Conservation (phyloP, 2,797 vertebrate genomes). For the Sebastes cheni region DNA sequence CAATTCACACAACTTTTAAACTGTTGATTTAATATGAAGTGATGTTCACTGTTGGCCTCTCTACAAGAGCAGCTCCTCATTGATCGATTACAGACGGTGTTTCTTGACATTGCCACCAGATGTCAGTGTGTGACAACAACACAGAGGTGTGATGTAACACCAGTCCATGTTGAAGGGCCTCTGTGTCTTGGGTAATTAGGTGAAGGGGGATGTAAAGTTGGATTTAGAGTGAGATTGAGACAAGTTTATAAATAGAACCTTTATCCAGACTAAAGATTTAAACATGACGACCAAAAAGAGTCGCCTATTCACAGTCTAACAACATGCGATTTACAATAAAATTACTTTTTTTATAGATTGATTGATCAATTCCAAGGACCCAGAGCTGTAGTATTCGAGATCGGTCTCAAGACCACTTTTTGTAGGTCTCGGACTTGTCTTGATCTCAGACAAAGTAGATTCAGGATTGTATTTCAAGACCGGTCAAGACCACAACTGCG, state of each 20-base stretch:
- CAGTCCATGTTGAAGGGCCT: constrained; percentile 19
- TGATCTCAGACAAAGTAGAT: too few species aligned
- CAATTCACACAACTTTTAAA: not conserved
- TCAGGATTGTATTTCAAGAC: too few species aligned
- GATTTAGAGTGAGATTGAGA: constrained; percentile 25
- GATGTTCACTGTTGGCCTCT: not conserved
- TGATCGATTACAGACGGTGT: not conserved
- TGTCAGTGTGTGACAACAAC: constrained; percentile 67
- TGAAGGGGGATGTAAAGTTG: constrained; percentile 50
- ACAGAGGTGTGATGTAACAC: constrained; percentile 52
- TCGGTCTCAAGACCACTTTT: too few species aligned
- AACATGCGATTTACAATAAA: not conserved
- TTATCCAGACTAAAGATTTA: constrained; percentile 39
- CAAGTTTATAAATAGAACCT: constrained; percentile 49
- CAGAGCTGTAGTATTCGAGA: too few species aligned
- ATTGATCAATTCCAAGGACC: not conserved
- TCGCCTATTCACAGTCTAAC: not conserved
- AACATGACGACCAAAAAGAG: constrained; percentile 1
- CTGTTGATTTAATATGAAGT: not conserved
- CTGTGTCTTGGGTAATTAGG: constrained; percentile 59
- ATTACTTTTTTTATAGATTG: too few species aligned
- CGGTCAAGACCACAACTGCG: too few species aligned
- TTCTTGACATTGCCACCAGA: constrained; percentile 58
- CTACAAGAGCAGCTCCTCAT: not conserved
- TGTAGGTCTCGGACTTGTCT: too few species aligned